Base-by-base conservation (phyloP, 2,113 vertebrate genomes). In the Nanorana parkeri region DNA sequence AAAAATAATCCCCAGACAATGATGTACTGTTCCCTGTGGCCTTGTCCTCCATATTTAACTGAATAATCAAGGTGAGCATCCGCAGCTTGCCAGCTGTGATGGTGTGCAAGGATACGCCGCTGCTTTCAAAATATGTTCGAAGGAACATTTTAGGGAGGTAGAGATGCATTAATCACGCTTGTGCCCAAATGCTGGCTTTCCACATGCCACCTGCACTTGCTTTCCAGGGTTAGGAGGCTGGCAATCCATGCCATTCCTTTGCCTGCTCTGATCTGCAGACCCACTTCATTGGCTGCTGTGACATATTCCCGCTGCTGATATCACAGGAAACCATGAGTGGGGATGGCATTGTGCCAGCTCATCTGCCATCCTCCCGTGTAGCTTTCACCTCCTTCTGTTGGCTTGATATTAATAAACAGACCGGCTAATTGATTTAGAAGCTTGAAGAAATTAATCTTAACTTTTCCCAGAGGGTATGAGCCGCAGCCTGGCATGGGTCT, bases 311-410 rank as follows among this genome's bases (percentile, higher is more conserved):
- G 94, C 91, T 91, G 90, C 92, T 91, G 91, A 90, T 92, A 93
- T 91, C 90, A 82, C 93, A 91, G 91, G 93, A 91, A 96, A 94
- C 92, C 84, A 94, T 97, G 95, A 98, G 95, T 98, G 96, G 96
- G 96, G 96, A 96, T 99, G 97, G 97, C 97, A 98, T 95, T 61
- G 96, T 98, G 97, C 97, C 97, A 99, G 95, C 96, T 96, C 93
- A 90, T 90, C 96, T 96, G 96, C 97, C 97, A 99, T 95, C 93
- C 91, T 94, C 95, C 96, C 95, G 96, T 94, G 94, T 95, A 96
- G 96, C 95, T 87, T 91, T 89, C 90, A 88, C 85, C 91, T 91
- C 88, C 88, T 89, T 92, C 94, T 94, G 29, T 32, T 90, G 91
- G 92, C 94, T 95, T 97, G 95, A 96, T 95, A 94, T 96, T 98